A percentile compares a stretch with the other conserved stretches of the same genome.
phyloP scores from a whole-genome alignment of 2,888 invertebrate species.

The Drosophila rubida region DNA sequence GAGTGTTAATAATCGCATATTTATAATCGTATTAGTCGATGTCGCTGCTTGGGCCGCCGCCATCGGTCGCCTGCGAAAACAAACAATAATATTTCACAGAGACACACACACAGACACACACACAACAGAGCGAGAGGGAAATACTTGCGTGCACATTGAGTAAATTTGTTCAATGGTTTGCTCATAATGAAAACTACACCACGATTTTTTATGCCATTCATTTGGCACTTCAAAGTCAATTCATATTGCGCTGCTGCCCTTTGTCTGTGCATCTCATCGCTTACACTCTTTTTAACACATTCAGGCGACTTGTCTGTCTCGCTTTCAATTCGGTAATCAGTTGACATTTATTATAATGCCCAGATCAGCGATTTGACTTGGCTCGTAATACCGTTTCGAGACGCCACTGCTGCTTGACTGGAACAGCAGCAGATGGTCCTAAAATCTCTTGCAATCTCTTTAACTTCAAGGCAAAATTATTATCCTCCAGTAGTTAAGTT shows the following conservation, averaged over 20 bases:
- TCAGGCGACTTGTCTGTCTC: slow-evolving; percentile 4
- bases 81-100: slow-evolving; percentile 51
- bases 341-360: slow-evolving; percentile 56
- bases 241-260: slow-evolving; percentile 51
- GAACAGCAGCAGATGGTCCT: slow-evolving; percentile 52
- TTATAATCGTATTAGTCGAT: slow-evolving; percentile 80
- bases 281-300: slow-evolving; percentile 29
- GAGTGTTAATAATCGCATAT: slow-evolving; percentile 83
- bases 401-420: slow-evolving; percentile 28
- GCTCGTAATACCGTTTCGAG: slow-evolving; percentile 66
- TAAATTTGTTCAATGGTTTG: slow-evolving; percentile 79
- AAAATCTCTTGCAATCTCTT: not conserved
- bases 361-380: slow-evolving; percentile 41
- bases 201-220: slow-evolving; percentile 73
- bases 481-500: too few relatives aligned
- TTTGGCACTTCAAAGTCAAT: slow-evolving; percentile 75
- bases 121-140: not conserved
- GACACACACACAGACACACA: not conserved
- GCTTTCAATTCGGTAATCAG: slow-evolving; percentile 11
- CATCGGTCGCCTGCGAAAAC: slow-evolving; percentile 53
- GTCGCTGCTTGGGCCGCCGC: slow-evolving; percentile 45
- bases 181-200: slow-evolving; percentile 63
- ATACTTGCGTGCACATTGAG: slow-evolving; percentile 20
- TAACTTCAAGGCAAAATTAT: not conserved
- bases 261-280: slow-evolving; percentile 24